Evolutionary conservation across 1,140 invertebrate species (phyloP), one percentile per base, ranked within the genome.

Genomic region (Pentalonia nigronervosa): DNA sequence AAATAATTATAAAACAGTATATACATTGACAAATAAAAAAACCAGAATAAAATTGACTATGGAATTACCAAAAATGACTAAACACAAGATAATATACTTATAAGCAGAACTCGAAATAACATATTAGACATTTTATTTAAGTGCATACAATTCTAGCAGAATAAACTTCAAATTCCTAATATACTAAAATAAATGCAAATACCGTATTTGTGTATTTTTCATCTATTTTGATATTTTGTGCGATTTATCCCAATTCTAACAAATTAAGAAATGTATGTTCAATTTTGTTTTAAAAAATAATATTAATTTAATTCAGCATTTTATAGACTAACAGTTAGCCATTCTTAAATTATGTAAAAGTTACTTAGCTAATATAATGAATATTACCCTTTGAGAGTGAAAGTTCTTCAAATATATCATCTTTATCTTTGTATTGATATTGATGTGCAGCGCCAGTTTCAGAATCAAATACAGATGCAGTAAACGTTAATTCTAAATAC

Each of bases 401-500:
- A 56, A 93, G 81, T 83, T 93, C 76, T 30, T 93, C 47, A 41
- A 86, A 53, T 41, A 93, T 93, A 41, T 93, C 81, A 56, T 93
- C 34, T 93, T 86, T 53, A 53, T 84, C 96, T 94, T 95, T 94
- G 94, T 96, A 96, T 93, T 95, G 95, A 94, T 96, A 96, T 94
- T 96, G 95, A 94, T 95, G 96, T 34, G 96, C 96, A 94, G 48
- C 91, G 2, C 91, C 91, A 41, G 91, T 96, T 95, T 97, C 97
- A 92, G 97, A 96, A 94, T 97, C 97, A 95, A 97, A 97, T 21
- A 97, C 97, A 93, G 96, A 96, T 94, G 96, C 95, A 91, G 97
- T 97, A 94, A 96, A 97, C 94, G 97, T 96, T 67, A 97, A 95
- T 94, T 96, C 96, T 95, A 97, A 97, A 95, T 96, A 97, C 95